Conservation (phyloP, 1,140 invertebrate genomes). For the Lethrus apterus region DNA sequence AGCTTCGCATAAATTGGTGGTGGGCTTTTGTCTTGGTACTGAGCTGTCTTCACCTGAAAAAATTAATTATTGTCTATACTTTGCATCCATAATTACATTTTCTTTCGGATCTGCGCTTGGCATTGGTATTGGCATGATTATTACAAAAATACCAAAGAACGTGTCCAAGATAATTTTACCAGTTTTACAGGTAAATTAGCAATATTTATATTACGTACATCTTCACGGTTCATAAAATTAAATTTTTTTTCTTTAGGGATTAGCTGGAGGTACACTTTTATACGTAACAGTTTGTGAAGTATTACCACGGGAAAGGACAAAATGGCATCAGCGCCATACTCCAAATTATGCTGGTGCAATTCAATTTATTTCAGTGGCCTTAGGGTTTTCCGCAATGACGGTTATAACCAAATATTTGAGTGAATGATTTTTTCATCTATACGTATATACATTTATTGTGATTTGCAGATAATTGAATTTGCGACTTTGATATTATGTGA, state of each 20-base stretch:
- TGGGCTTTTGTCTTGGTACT: slow-evolving; percentile 69
- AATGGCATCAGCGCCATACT: slow-evolving; percentile 50
- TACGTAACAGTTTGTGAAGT: slow-evolving; percentile 93
- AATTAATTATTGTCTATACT: slow-evolving; percentile 43
- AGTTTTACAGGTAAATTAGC: slow-evolving; percentile 49
- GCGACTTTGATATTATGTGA: no score
- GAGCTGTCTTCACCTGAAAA: slow-evolving; percentile 51
- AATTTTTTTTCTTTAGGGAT: slow-evolving; percentile 47
- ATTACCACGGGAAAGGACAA: slow-evolving; percentile 66
- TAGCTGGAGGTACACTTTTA: slow-evolving; percentile 86
- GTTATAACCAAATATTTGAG: slow-evolving; percentile 46
- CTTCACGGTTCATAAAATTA: not conserved
- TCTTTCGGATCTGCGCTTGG: slow-evolving; percentile 58
- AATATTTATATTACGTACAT: not conserved
- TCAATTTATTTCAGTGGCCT: slow-evolving; percentile 49
- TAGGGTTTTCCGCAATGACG: slow-evolving; percentile 57
- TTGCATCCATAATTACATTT: slow-evolving; percentile 56
- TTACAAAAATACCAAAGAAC: slow-evolving; percentile 42
- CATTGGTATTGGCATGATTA: slow-evolving; percentile 55
- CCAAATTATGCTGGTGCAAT: slow-evolving; percentile 49
- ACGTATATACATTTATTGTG: not conserved
- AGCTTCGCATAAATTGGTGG: slow-evolving; percentile 68
- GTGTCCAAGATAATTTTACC: slow-evolving; percentile 47
- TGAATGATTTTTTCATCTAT: slow-evolving; percentile 27
- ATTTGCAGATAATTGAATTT: slow-evolving; percentile 3